Conservation (phyloP, 2,797 vertebrate genomes). For the Halcyon badia region DNA sequence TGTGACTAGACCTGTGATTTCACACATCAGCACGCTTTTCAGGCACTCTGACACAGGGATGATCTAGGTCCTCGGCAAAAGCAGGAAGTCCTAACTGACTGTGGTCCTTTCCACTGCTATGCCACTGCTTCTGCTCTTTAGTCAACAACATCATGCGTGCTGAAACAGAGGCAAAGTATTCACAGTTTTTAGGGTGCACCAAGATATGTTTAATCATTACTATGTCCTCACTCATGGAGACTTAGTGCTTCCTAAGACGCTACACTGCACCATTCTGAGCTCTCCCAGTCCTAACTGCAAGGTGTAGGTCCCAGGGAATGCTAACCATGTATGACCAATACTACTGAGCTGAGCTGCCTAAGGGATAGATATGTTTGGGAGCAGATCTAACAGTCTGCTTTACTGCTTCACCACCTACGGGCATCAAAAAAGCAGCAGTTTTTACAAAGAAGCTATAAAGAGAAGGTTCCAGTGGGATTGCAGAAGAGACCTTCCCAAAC, state of each 20-base stretch:
- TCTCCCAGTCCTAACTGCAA: neutral
- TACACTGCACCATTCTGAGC: neutral
- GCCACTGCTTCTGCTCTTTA: neutral
- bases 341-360: neutral
- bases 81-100: neutral
- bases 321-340: neutral
- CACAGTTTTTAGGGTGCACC: neutral
- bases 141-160: neutral
- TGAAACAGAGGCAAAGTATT: neutral
- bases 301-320: neutral
- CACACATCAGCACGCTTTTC: constrained; percentile 48
- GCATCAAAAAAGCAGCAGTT: neutral
- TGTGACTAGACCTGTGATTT: constrained; percentile 61
- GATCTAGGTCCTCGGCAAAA: neutral
- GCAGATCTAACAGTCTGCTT: neutral
- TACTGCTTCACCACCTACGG: neutral
- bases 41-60: constrained; percentile 13
- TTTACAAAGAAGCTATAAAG: neutral
- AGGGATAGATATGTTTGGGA: neutral
- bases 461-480: neutral
- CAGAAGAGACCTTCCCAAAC: neutral
- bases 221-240: neutral
- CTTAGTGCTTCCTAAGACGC: neutral
- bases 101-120: neutral
- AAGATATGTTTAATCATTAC: neutral